Base-by-base conservation (phyloP, 2,797 vertebrate genomes). In the Malacoctenus gilli region DNA sequence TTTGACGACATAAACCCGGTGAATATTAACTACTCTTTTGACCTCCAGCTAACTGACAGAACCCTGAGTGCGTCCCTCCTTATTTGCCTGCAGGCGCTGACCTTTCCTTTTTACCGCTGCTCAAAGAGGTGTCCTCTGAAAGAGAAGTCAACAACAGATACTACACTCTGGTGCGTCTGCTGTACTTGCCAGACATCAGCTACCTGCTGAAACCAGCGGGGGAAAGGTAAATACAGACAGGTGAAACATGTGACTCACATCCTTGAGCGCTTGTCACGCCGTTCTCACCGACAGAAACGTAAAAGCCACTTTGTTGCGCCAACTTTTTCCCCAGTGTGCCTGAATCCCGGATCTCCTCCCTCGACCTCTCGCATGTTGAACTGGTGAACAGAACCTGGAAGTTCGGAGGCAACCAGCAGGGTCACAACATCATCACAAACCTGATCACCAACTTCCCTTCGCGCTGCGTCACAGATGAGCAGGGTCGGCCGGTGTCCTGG, bases 301-400 rank as follows among this genome's bases (percentile, higher is more conserved):
- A 10, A 28, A 50, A 2, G n/a, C n/a, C n/a, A n/a, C n/a, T n/a
- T n/a, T n/a, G n/a, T n/a, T n/a, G n/a, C n/a, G n/a, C n/a, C n/a
- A n/a, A n/a, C n/a, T n/a, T n/a, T n/a, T n/a, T n/a, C n/a, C n/a
- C 51, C 60, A 86, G 84, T 49, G 68, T 82, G 9, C 36, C 84
- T 5, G 60, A 82, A 44, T 72, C 68, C 0, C 86, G 82, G 79
- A 64, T 89, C 34, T 81, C 81, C 0, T 66, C 75, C 22, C 82
- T 90, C 0, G 37, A 80, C 0, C 35, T 68, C 10, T 87, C 88
- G 4, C 84, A 90, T 5, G 47, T 62, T 2, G 74, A 84, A 31
- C 28, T 86, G 30, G 82, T 91, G 60, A 91, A 90, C 62, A 77
- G 79, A 35, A 85, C 72, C 8, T 91, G 87, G 89, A 91, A 89